Evolutionary conservation across 2,888 invertebrate species (phyloP).

Genomic region (Cheiracanthium punctorium): DNA sequence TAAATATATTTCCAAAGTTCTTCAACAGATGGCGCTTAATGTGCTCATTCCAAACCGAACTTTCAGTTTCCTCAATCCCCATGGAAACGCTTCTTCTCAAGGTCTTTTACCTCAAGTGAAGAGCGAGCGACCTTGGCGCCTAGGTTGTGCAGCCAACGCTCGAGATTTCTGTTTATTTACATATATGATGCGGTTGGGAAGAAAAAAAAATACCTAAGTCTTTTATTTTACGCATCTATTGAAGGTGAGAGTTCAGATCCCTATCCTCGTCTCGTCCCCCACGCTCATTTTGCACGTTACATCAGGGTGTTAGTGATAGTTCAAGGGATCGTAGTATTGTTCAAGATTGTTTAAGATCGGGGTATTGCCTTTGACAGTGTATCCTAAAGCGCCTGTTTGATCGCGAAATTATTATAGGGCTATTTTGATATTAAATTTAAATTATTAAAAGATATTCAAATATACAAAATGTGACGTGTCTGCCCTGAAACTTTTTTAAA

Average conservation of each 20-base stretch:
- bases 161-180: conserved; percentile 13
- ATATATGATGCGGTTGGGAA: background rate
- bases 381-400: background rate
- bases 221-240: background rate
- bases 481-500: no score
- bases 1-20: no score
- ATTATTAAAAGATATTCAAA: no score
- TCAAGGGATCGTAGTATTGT: background rate
- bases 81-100: conserved; percentile 19
- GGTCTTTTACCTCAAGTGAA: conserved; percentile 50
- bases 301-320: background rate
- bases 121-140: conserved; percentile 34
- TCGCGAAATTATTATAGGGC: no score
- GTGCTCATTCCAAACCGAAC: background rate
- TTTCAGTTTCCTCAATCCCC: background rate
- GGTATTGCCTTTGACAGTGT: background rate
- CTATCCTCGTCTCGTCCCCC: background rate
- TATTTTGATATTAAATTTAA: no score
- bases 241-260: background rate
- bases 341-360: conserved; percentile 1
- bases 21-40: no score
- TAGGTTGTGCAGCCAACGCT: background rate
- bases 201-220: background rate
- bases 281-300: background rate
- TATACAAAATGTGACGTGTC: no score